Conservation (phyloP, 2,888 invertebrate genomes). For the Netelia inedita region DNA sequence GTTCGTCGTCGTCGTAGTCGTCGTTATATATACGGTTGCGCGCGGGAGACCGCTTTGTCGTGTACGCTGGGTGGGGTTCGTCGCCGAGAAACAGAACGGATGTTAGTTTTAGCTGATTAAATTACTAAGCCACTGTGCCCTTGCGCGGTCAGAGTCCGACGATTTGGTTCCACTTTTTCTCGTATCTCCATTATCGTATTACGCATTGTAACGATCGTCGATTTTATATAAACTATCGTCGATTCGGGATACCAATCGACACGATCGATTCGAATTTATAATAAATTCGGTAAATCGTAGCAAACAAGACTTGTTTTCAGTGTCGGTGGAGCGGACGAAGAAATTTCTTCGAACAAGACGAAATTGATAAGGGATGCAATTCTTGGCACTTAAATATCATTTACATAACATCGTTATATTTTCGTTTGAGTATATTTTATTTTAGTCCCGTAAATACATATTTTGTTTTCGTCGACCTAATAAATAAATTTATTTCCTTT, state of each 20-base stretch:
- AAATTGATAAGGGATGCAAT: too few relatives aligned
- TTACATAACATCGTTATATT: too few relatives aligned
- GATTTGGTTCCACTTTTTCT: slow-evolving; percentile 78
- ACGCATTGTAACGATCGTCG: slow-evolving; percentile 47
- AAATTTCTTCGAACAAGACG: too few relatives aligned
- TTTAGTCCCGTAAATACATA: too few relatives aligned
- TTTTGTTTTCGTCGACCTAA: not conserved
- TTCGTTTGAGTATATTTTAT: too few relatives aligned
- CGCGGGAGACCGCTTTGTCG: slow-evolving; percentile 61
- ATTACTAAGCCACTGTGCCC: slow-evolving; percentile 84
- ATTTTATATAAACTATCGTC: slow-evolving; percentile 49
- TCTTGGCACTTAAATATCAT: too few relatives aligned
- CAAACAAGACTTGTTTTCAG: not conserved
- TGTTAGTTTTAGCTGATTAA: slow-evolving; percentile 85
- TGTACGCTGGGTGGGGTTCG: slow-evolving; percentile 70
- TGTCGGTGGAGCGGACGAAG: too few relatives aligned
- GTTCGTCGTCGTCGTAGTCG: slow-evolving; percentile 73
- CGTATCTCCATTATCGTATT: slow-evolving; percentile 52
- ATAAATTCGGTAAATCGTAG: not conserved
- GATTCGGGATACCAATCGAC: slow-evolving; percentile 18
- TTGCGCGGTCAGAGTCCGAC: slow-evolving; percentile 81
- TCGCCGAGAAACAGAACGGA: slow-evolving; percentile 77
- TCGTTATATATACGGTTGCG: slow-evolving; percentile 22
- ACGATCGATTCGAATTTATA: slow-evolving; percentile 14
- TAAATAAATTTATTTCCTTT: not conserved